These are phyloP conservation scores for Tribolium castaneum DNA, from an alignment of 1,140 invertebrate genomes.

Conservation along the genomic window DNA sequence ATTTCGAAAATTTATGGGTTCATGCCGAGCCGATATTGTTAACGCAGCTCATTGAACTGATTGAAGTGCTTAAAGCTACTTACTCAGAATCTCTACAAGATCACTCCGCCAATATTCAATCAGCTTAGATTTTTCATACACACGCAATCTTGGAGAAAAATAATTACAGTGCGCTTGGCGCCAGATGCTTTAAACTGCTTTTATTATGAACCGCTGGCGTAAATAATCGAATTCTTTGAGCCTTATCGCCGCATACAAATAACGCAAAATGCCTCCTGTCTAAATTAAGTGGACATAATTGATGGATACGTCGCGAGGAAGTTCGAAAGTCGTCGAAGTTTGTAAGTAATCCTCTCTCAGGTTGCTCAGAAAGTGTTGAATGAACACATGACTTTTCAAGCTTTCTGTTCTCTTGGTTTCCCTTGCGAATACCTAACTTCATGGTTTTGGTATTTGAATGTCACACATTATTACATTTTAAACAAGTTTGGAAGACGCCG, in stretches of 20 bases:
- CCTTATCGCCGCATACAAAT: neutral
- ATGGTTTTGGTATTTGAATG: conserved; percentile 31
- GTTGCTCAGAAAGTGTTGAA: conserved; percentile 21
- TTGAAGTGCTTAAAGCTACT: conserved; percentile 34
- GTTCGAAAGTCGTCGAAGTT: conserved; percentile 6
- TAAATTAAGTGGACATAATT: conserved; percentile 19
- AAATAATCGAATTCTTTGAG: conserved; percentile 19
- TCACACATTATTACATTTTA: conserved; percentile 34
- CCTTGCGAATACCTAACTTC: conserved; percentile 27
- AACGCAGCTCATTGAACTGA: conserved; percentile 27
- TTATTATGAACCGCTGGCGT: conserved; percentile 4
- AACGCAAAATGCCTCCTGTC: neutral
- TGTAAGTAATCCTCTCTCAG: conserved; percentile 15
- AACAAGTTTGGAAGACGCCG: conserved; percentile 10
- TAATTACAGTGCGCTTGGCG: conserved; percentile 7
- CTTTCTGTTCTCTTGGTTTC: conserved; percentile 31
- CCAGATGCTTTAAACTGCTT: conserved; percentile 22
- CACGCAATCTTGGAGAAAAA: conserved; percentile 1
- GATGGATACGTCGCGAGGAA: conserved; percentile 20
- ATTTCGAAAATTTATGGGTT: conserved; percentile 29
- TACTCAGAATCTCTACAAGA: conserved; percentile 19
- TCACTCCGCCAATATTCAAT: conserved; percentile 7
- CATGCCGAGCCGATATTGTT: conserved; percentile 7
- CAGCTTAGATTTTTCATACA: conserved; percentile 18
- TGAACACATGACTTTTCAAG: conserved; percentile 33